phyloP scores from a whole-genome alignment of 2,797 vertebrate species.

The Zalophus californianus region DNA sequence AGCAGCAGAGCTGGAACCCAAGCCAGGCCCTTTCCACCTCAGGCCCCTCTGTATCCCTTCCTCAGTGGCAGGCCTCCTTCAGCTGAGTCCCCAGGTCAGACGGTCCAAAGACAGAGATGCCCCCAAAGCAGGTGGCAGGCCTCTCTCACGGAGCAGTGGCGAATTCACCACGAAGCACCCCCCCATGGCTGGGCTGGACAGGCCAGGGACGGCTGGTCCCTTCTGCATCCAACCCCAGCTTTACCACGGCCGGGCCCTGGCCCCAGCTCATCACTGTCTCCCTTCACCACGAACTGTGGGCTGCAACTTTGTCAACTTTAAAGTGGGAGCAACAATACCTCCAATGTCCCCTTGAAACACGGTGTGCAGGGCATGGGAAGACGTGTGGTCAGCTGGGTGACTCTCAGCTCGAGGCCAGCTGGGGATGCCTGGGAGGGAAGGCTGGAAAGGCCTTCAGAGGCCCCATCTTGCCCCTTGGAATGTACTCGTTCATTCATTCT shows the following conservation, averaged over 20 bases:
- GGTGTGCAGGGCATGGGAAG: not conserved
- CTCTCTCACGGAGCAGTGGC: not conserved
- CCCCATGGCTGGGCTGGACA: too few relatives aligned
- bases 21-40: not conserved
- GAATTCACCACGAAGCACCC: not conserved
- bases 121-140: too few relatives aligned
- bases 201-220: not conserved
- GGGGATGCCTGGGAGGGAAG: too few relatives aligned
- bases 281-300: not conserved
- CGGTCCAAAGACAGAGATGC: not conserved
- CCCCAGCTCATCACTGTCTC: not conserved
- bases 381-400: fast-evolving
- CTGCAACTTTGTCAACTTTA: not conserved
- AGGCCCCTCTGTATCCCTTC: too few relatives aligned
- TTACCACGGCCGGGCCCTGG: not conserved
- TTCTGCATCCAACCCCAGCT: not conserved
- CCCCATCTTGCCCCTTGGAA: not conserved
- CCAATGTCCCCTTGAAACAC: too few relatives aligned
- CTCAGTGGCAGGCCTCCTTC: not conserved
- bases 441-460: not conserved
- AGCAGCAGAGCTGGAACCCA: not conserved
- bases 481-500: not conserved
- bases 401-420: too few relatives aligned
- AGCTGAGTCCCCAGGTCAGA: not conserved
- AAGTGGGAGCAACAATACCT: not conserved